phyloP scores from a whole-genome alignment of 1,140 invertebrate species.

The Drosophila sproati region DNA sequence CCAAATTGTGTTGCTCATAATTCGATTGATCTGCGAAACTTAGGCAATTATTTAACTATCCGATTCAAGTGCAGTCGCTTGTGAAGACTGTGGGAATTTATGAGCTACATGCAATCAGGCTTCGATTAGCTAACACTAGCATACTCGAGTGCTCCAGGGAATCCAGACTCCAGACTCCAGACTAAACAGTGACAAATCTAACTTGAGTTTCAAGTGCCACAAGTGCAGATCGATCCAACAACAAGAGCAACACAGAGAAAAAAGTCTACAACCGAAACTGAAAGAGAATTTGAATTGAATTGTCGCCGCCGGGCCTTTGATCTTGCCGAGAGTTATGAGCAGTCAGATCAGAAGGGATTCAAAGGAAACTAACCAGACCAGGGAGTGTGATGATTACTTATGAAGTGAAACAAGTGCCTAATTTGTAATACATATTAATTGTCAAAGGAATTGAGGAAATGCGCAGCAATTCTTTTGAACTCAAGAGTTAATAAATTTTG shows the following conservation, averaged over 20 bases:
- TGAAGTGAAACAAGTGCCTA: constrained; percentile 47
- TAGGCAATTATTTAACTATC: neutral
- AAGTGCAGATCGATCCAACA: constrained; percentile 3
- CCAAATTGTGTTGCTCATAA: constrained; percentile 51
- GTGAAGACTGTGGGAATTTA: constrained; percentile 45
- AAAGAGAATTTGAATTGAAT: constrained; percentile 12
- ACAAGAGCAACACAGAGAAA: neutral
- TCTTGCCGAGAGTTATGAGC: constrained; percentile 57
- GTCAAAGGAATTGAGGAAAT: constrained; percentile 78
- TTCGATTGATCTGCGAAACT: constrained; percentile 30
- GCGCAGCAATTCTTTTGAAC: constrained; percentile 76
- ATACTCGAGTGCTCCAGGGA: neutral
- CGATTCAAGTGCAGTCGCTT: neutral
- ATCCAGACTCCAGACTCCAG: constrained; percentile 6
- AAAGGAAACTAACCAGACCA: constrained; percentile 53
- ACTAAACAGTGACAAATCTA: constrained; percentile 68
- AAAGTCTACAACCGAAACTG: neutral
- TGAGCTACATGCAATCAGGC: constrained; percentile 20
- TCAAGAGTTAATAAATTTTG: constrained; percentile 73
- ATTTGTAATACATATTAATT: constrained; percentile 72
- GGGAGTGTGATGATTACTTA: constrained; percentile 43
- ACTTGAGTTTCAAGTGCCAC: constrained; percentile 51
- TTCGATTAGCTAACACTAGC: constrained; percentile 19
- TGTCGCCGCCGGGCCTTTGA: constrained; percentile 64
- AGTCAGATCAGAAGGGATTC: constrained; percentile 20